Conservation (phyloP, 2,888 invertebrate species). For the Noctua janthe region DNA sequence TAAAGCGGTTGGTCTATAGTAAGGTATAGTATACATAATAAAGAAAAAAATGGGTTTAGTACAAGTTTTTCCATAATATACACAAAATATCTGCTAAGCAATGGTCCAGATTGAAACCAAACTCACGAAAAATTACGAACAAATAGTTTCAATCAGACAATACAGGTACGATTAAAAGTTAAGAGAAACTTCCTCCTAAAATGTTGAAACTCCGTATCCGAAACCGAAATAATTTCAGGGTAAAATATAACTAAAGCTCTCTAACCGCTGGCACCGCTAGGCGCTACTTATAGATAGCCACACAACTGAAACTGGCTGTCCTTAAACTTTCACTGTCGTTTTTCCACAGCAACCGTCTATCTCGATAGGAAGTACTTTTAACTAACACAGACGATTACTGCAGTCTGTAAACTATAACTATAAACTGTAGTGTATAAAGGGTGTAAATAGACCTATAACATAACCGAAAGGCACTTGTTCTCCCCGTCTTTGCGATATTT, state of each 20-base stretch:
- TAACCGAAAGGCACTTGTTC: too few species aligned
- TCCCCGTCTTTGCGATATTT: too few species aligned
- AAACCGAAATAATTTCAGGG: constrained; percentile 21
- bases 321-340: constrained; percentile 5
- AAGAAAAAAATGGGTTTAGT: neutral
- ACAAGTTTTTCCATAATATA: neutral
- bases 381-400: neutral
- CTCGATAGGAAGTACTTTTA: neutral
- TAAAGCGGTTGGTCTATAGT: too few species aligned
- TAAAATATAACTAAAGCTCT: constrained; percentile 1
- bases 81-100: neutral
- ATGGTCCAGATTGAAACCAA: neutral
- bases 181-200: constrained; percentile 18
- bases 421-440: too few species aligned
- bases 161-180: neutral
- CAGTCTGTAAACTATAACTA: neutral
- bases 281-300: neutral
- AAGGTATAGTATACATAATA: too few species aligned
- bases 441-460: too few species aligned
- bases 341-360: neutral
- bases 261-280: neutral
- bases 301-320: neutral
- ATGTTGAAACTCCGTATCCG: neutral
- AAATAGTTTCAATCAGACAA: constrained; percentile 15
- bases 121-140: neutral